Evolutionary conservation across 2,113 vertebrate species (phyloP).

Genomic region (Marcusenius ussheri): DNA sequence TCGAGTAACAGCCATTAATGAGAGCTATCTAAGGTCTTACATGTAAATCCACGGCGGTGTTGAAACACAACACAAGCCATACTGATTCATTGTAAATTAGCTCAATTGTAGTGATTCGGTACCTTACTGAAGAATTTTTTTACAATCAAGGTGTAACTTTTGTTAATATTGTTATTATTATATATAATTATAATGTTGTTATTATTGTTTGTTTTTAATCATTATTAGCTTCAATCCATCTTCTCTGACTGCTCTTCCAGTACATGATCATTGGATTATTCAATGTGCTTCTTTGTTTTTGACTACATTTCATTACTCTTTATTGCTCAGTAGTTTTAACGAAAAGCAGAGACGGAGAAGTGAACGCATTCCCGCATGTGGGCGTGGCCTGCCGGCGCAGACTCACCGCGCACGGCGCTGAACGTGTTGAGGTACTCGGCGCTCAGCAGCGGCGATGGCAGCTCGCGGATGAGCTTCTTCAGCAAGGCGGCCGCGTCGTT

Average conservation of each 20-base stretch:
- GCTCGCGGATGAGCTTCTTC: constrained; percentile 84
- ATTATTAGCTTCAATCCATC: background rate
- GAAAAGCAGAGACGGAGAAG: background rate
- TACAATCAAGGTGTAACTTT: background rate
- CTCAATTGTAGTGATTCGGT: background rate
- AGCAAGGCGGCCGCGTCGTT: constrained; percentile 77
- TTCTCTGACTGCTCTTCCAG: background rate
- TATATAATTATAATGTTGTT: background rate
- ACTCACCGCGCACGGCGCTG: constrained; percentile 75
- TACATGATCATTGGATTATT: background rate
- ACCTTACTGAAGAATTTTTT: background rate
- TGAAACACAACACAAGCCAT: background rate
- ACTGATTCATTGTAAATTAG: background rate
- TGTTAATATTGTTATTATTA: background rate
- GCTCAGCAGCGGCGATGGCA: constrained; percentile 75
- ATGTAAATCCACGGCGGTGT: background rate
- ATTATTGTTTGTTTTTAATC: background rate
- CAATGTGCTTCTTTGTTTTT: background rate
- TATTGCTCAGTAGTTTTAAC: background rate
- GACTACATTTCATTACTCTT: background rate
- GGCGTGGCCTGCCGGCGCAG: background rate
- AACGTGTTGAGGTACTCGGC: constrained; percentile 82
- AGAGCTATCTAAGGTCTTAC: background rate
- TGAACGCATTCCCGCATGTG: background rate
- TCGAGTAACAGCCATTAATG: background rate